Evolutionary conservation across 92 coral and sea anemone genomes (phyloP), one percentile per base, ranked within the genome.

Genomic region (Ricordea florida): DNA sequence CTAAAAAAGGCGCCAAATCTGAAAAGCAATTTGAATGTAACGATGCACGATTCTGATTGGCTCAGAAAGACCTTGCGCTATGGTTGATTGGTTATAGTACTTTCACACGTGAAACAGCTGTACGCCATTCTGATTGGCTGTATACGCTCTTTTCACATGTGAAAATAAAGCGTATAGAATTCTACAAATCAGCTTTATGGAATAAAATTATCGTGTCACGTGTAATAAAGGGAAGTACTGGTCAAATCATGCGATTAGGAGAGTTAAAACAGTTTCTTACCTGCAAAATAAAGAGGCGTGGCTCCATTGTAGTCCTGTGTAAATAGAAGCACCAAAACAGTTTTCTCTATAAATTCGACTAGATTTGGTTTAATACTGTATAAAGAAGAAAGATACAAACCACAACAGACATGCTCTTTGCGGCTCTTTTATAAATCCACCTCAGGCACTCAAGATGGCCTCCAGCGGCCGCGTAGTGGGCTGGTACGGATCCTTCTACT

Each of bases 391-490:
- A 3, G 22, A 6, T 1, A 70, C 65, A 13, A 20, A 91, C 97
- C 90, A 72, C 87, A 28, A 72, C 65, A 5, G 47, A 62, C 15
- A 89, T 82, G 26, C 84, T 82, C 57, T 82, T 91, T 0, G 97
- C 76, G 3, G 82, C 81, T 68, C 88, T 64, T 37, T 84, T 78
- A 53, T 85, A 72, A 63, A 91, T 83, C 97, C 97, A 91, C 37
- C 74, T 86, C 2, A 91, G 84, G 25, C 89, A 84, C 17, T 83
- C 93, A 18, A 87, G 78, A 77, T 91, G 97, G 36, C 93, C 97
- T 0, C 97, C 97, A 5, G 93, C 93, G 0, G 97, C 93, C 11
- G 97, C 97, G 23, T 91, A 91, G 65, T 91, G 97, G 45, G 97
- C 93, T 42, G 93, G 85, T 16, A 88, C 87, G 25, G 93, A 91